These are phyloP conservation scores for Micrasema minimum DNA, from an alignment of 1,140 invertebrate species.

Conservation along the genomic window DNA sequence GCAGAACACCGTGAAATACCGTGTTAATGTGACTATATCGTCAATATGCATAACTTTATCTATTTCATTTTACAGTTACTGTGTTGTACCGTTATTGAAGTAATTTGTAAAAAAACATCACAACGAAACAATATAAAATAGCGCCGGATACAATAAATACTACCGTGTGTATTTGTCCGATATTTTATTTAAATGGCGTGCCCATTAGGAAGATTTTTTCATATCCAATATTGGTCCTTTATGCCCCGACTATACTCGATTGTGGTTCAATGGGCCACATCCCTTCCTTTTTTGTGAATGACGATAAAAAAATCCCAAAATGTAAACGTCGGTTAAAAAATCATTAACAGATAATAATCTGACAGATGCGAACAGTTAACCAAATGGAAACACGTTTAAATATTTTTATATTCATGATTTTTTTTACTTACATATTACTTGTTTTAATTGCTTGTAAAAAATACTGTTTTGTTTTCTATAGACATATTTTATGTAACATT, in stretches of 20 bases:
- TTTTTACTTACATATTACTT: no score
- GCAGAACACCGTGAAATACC: no score
- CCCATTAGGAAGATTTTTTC: constrained; percentile 19
- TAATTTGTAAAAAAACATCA: no score
- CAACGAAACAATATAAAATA: not conserved
- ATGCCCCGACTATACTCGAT: constrained; percentile 38
- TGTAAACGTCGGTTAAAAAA: constrained; percentile 53
- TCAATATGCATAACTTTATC: no score
- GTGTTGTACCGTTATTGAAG: no score
- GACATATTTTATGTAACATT: no score
- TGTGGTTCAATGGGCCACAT: constrained; percentile 52
- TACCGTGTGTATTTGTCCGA: not conserved
- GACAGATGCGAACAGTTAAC: constrained; percentile 27
- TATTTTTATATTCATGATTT: no score
- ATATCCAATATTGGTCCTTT: constrained; percentile 43
- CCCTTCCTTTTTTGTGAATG: constrained; percentile 52
- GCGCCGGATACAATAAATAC: constrained; percentile 18
- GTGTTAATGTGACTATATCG: no score
- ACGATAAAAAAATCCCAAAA: constrained; percentile 46
- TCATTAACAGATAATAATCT: constrained; percentile 54
- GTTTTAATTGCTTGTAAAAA: no score
- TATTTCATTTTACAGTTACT: no score
- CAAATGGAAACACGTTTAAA: not conserved
- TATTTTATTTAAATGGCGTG: constrained; percentile 22
- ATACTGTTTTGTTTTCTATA: no score